These are phyloP conservation scores for Temnothorax ravouxi DNA, from an alignment of 2,888 invertebrate genomes.

Conservation along the genomic window DNA sequence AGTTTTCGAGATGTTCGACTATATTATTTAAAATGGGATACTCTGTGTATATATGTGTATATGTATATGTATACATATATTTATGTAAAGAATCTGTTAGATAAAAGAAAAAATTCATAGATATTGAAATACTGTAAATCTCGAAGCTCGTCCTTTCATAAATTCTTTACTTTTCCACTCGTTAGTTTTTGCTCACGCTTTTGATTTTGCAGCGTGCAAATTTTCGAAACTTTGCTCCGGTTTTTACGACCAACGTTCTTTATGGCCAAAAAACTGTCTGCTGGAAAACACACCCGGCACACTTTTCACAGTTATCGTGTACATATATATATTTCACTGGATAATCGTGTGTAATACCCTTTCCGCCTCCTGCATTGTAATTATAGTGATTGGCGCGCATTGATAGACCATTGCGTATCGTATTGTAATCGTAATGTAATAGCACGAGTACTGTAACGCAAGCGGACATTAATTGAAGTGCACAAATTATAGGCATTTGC, in stretches of 20 bases:
- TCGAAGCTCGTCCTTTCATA: neutral
- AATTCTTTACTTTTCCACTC: neutral
- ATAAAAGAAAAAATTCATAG: neutral
- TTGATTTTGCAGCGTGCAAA: neutral
- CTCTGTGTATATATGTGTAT: too few relatives aligned
- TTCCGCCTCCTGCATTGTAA: conserved; percentile 36
- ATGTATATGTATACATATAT: too few relatives aligned
- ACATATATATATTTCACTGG: conserved; percentile 27
- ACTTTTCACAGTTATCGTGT: conserved; percentile 19
- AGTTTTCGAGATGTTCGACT: too few relatives aligned
- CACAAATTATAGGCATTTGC: conserved; percentile 46
- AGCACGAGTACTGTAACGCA: conserved; percentile 45
- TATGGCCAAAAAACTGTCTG: neutral
- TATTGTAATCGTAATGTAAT: conserved; percentile 56
- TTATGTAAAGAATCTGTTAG: too few relatives aligned
- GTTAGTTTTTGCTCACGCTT: neutral
- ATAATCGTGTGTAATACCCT: conserved; percentile 37
- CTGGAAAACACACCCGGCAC: neutral
- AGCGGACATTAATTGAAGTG: conserved; percentile 29
- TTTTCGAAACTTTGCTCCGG: neutral
- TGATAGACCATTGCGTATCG: conserved; percentile 49
- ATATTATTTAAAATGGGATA: too few relatives aligned
- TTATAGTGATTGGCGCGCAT: conserved; percentile 53
- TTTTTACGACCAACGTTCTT: conserved; percentile 17
- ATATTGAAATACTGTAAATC: neutral